These are phyloP conservation scores for Novumbra hubbsi DNA, from an alignment of 2,797 vertebrate species.

Conservation along the genomic window DNA sequence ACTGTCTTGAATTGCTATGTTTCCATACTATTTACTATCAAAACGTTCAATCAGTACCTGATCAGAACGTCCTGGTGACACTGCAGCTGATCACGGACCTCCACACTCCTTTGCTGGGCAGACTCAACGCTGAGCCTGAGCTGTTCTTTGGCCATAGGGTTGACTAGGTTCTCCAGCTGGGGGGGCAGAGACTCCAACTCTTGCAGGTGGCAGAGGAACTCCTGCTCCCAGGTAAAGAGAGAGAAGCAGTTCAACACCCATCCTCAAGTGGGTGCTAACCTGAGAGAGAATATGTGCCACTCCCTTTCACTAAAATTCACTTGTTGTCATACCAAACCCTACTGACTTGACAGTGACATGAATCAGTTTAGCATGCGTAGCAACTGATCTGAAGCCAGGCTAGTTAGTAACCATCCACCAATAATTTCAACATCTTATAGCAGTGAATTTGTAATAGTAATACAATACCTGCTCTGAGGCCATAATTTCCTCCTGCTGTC, in stretches of 20 bases:
- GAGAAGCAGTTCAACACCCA: background rate
- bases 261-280: too few species aligned
- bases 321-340: too few species aligned
- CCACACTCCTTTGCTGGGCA: constrained; percentile 79
- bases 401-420: too few species aligned
- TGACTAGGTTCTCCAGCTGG: constrained; percentile 81
- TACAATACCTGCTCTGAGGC: constrained; percentile 70
- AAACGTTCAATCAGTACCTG: constrained; percentile 54
- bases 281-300: too few species aligned
- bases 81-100: constrained; percentile 78
- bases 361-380: too few species aligned
- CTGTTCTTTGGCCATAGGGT: constrained; percentile 78
- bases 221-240: constrained; percentile 75
- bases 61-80: constrained; percentile 79
- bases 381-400: too few species aligned
- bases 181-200: constrained; percentile 79
- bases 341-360: too few species aligned
- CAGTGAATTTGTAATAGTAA: too few species aligned
- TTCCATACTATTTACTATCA: background rate
- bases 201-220: constrained; percentile 79
- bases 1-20: background rate
- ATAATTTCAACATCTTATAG: too few species aligned
- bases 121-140: constrained; percentile 77
- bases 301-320: too few species aligned
- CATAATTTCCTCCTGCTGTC: constrained; percentile 86